Percentiles rank a stretch among this genome's conserved stretches.
Evolutionary conservation across 2,888 invertebrate species (phyloP).

Genomic region (Stegophylla sp.): DNA sequence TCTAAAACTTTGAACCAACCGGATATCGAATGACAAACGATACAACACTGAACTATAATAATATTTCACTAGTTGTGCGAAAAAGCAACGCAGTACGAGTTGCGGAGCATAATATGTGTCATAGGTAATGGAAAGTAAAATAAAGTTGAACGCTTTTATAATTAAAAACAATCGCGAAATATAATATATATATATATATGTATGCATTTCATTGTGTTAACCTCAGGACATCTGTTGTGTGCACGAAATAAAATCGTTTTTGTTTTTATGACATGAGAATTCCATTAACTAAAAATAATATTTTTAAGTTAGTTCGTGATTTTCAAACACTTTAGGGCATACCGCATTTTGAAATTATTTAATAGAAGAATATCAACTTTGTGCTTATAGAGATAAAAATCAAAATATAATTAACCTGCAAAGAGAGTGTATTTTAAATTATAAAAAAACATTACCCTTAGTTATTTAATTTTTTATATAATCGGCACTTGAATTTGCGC

Average conservation of each 20-base stretch:
- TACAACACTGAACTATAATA: not conserved
- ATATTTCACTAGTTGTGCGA: not conserved
- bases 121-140: constrained; percentile 18
- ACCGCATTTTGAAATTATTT: not conserved
- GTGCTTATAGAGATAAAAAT: constrained; percentile 4
- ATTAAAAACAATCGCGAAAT: constrained; percentile 27
- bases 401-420: constrained; percentile 16
- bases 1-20: no score
- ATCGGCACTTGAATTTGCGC: not conserved
- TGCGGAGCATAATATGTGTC: no score
- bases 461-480: constrained; percentile 1
- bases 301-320: constrained; percentile 15
- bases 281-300: constrained; percentile 32
- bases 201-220: not conserved
- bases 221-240: not conserved
- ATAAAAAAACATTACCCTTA: constrained; percentile 8
- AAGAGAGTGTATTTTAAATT: not conserved
- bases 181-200: not conserved
- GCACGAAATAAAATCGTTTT: not conserved
- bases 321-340: constrained; percentile 1
- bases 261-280: constrained; percentile 2
- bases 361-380: not conserved
- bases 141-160: constrained; percentile 15
- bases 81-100: no score
- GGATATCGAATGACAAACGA: not conserved